Evolutionary conservation across 2,797 vertebrate genomes (phyloP).

Genomic region (Cuculus canorus): DNA sequence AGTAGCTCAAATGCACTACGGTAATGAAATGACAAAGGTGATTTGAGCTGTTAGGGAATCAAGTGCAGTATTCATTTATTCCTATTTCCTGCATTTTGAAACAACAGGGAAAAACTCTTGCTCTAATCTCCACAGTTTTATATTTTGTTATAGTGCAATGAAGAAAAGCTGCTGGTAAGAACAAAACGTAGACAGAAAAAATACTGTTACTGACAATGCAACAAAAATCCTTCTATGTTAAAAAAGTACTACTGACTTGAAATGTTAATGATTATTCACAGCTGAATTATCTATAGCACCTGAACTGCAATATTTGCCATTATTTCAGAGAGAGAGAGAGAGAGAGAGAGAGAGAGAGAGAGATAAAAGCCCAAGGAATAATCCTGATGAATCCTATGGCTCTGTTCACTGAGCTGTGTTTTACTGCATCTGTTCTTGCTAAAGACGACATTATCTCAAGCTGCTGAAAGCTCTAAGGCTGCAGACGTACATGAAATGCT

Average conservation of each 20-base stretch:
- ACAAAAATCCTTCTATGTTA: not conserved
- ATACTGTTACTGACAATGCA: not conserved
- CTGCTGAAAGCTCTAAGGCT: slow-evolving; percentile 22
- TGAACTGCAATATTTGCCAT: not conserved
- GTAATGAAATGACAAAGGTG: not conserved
- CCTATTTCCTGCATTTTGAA: not conserved
- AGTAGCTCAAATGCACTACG: not conserved
- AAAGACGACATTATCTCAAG: not conserved
- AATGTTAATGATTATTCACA: not conserved
- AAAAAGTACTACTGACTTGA: not conserved
- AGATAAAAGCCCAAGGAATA: not conserved
- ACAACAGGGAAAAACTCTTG: not conserved
- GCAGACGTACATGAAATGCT: not conserved
- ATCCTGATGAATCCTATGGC: not conserved
- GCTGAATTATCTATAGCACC: not conserved
- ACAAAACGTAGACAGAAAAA: not conserved
- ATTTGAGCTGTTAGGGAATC: not conserved
- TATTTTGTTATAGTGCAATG: not conserved
- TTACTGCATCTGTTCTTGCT: slow-evolving; percentile 30
- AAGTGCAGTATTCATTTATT: not conserved
- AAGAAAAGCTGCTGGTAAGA: not conserved
- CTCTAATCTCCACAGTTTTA: not conserved
- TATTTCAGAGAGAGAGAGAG: not conserved
- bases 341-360: not conserved
- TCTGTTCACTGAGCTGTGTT: slow-evolving; percentile 3